Evolutionary conservation across 2,797 vertebrate species (phyloP), one percentile per base, ranked within the genome.

Genomic region (Micromesistius poutassou): DNA sequence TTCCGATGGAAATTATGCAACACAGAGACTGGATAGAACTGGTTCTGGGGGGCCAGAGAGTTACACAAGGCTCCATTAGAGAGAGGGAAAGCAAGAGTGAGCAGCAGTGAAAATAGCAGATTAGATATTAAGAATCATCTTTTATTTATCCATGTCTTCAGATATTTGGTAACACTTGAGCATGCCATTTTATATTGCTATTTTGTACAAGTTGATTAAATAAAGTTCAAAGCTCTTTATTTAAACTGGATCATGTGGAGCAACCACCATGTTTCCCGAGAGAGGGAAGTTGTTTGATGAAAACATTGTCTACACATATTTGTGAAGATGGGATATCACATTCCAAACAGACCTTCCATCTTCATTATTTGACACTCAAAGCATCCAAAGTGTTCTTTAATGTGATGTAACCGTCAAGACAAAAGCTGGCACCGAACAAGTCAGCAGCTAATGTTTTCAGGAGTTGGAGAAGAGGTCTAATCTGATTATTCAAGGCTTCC

Each of bases 11-110:
- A 62, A 62, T 25, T 33, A 42, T 73, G 76, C 72, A 22, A 13
- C 35, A 35, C 62, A 50, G 76, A 74, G 82, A 93, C 93, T 83
- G 91, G 93, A 91, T 92, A 50, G 76, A 93, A 91, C 93, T 89
- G 89, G 92, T 92, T 94, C 81, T 73, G 79, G 81, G 84, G n/a
- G 84, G 55, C 55, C n/a, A 19, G 12, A 62, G 0, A 62, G 55
- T 91, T 92, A 92, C 86, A 88, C 87, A 93, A 91, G 90, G 82
- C 81, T 81, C 71, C 62, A 5, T 7, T 38, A 77, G 74, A 16
- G 68, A 31, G 68, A 12, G 68, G 14, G 68, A 5, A 72, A 85
- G 79, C 70, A 14, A 74, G 75, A 70, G 73, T 30, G 75, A 76
- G 62, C 74, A 35, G 33, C 33, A 35, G 33, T 0, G 74, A 42